Evolutionary conservation across 53 echinoderm and acorn worm genomes (phyloP).

Genomic region (Echinarachnius parma): DNA sequence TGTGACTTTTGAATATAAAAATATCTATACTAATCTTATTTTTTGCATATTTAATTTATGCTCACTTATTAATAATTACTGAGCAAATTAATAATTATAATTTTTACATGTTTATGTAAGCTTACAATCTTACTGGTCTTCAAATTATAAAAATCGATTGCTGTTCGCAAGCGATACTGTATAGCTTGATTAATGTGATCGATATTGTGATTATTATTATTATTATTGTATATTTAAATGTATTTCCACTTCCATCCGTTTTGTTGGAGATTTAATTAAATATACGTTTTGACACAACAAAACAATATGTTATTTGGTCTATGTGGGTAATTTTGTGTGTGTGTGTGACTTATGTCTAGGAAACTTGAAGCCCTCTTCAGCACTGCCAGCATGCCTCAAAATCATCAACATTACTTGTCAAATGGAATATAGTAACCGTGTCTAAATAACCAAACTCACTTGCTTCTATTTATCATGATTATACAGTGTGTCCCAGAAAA

Average conservation of each 20-base stretch:
- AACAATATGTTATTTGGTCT: too few species aligned
- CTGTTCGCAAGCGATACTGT: slow-evolving; percentile 36
- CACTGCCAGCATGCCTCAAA: too few species aligned
- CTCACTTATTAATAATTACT: neutral
- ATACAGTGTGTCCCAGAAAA: too few species aligned
- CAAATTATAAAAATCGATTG: slow-evolving; percentile 40
- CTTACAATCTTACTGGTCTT: slow-evolving; percentile 23
- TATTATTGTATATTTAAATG: slow-evolving; percentile 49
- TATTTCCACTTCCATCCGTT: slow-evolving; percentile 56
- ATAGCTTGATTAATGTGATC: slow-evolving; percentile 29
- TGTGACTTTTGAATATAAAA: slow-evolving; percentile 31
- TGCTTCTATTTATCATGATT: too few species aligned
- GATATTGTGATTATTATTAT: slow-evolving; percentile 34
- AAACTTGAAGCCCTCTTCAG: too few species aligned
- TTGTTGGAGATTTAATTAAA: slow-evolving; percentile 53
- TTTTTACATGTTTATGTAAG: slow-evolving; percentile 38
- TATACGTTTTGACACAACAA: slow-evolving; percentile 52
- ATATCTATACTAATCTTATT: slow-evolving; percentile 35
- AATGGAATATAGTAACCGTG: too few species aligned
- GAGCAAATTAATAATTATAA: too few species aligned
- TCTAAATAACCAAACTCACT: too few species aligned
- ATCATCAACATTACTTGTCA: too few species aligned
- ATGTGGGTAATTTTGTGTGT: too few species aligned
- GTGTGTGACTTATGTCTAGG: too few species aligned
- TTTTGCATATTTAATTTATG: slow-evolving; percentile 41